Conservation (phyloP, 2,888 invertebrate species). For the Platerodrilus igneus region DNA sequence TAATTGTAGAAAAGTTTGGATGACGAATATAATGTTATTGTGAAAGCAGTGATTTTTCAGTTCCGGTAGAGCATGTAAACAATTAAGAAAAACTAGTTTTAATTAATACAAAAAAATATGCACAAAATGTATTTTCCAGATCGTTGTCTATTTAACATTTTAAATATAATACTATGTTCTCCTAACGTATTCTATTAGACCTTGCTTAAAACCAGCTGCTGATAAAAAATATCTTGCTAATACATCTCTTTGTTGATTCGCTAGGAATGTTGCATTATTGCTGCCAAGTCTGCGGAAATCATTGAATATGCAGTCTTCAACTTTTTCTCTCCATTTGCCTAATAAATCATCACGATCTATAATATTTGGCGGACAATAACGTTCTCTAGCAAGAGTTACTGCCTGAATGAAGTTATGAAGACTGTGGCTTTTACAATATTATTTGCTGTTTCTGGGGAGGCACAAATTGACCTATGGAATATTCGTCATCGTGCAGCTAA, state of each 20-base stretch:
- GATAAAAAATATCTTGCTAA: conserved; percentile 1
- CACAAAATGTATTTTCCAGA: too few relatives aligned
- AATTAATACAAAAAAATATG: too few relatives aligned
- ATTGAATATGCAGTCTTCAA: background rate
- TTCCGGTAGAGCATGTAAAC: too few relatives aligned
- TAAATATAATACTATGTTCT: background rate
- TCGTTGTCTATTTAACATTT: too few relatives aligned
- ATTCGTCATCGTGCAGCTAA: too few relatives aligned
- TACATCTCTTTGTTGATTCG: background rate
- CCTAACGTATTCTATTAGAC: background rate
- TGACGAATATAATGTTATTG: too few relatives aligned
- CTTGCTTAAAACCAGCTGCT: background rate
- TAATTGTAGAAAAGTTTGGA: too few relatives aligned
- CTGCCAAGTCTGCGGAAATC: conserved; percentile 1
- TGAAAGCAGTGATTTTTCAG: too few relatives aligned
- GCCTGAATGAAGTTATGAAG: conserved; percentile 16
- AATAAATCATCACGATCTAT: conserved; percentile 1
- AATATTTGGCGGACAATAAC: conserved; percentile 5
- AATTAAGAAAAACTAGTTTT: too few relatives aligned
- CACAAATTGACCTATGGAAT: too few relatives aligned
- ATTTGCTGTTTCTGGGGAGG: too few relatives aligned
- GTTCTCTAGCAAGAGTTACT: background rate
- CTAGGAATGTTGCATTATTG: background rate
- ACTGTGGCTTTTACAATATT: conserved; percentile 20
- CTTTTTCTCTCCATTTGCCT: conserved; percentile 3